Conservation (phyloP, 2,797 vertebrate species). For the Hipposideros larvatus region DNA sequence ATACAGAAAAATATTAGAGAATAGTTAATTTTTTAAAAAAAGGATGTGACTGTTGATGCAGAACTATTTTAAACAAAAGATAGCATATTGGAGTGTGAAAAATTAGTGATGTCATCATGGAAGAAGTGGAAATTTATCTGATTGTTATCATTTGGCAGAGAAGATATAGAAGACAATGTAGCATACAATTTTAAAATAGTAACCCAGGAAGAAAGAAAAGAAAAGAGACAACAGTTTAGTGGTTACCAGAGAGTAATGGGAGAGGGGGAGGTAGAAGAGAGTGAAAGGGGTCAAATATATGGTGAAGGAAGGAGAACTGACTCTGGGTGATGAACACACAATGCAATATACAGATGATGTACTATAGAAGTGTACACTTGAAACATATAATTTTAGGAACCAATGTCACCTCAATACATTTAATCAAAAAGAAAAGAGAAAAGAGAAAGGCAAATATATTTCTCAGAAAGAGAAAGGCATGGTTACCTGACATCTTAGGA, state of each 20-base stretch:
- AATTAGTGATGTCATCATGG: neutral
- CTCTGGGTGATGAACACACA: no score
- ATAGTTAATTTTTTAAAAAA: neutral
- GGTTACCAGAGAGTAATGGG: no score
- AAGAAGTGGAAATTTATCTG: neutral
- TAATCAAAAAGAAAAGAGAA: neutral
- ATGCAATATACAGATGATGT: no score
- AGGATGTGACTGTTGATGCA: neutral
- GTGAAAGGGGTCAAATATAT: no score
- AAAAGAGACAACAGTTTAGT: no score
- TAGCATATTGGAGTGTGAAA: neutral
- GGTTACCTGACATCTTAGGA: neutral
- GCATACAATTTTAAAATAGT: neutral
- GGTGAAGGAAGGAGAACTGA: no score
- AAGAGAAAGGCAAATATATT: neutral
- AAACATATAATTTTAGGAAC: no score
- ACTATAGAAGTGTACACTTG: no score
- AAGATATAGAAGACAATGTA: neutral
- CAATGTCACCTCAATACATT: no score
- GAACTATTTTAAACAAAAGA: neutral
- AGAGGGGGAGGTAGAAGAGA: no score
- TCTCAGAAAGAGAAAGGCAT: neutral
- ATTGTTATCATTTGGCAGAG: neutral
- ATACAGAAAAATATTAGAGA: neutral
- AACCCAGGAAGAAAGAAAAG: neutral